These are phyloP conservation scores for Sebastes trivittatus DNA, from an alignment of 2,797 vertebrate genomes.

Conservation along the genomic window DNA sequence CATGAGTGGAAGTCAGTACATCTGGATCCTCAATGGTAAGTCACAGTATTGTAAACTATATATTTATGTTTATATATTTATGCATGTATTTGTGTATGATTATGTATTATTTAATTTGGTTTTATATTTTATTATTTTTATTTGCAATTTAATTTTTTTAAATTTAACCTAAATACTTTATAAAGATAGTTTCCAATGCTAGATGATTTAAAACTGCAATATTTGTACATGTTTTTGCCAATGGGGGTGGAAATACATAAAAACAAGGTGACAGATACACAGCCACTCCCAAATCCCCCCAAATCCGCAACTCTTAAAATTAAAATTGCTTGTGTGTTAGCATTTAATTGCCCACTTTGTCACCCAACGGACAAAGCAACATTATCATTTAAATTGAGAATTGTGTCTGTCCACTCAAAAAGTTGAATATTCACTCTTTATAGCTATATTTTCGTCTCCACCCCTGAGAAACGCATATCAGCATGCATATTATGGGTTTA, in stretches of 20 bases:
- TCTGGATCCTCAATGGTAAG: constrained; percentile 17
- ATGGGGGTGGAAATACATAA: neutral
- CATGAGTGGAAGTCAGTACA: neutral
- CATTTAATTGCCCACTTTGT: neutral
- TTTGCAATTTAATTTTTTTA: neutral
- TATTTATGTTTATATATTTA: neutral
- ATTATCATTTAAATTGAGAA: neutral
- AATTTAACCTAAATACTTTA: neutral
- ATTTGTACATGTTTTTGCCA: neutral
- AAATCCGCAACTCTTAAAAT: neutral
- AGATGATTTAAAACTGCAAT: neutral
- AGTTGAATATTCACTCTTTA: neutral
- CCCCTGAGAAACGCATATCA: neutral
- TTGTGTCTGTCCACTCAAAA: neutral
- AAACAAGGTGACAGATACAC: neutral
- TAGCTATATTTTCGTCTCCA: neutral
- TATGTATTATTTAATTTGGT: neutral
- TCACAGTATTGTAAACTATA: neutral
- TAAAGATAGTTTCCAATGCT: neutral
- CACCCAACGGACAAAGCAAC: neutral
- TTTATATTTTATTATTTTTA: neutral
- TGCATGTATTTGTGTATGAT: neutral
- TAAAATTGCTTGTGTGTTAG: neutral
- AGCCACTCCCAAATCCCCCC: neutral
- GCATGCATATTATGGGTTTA: neutral